Evolutionary conservation across 1,140 invertebrate genomes (phyloP).

Genomic region (Caerostris darwini): DNA sequence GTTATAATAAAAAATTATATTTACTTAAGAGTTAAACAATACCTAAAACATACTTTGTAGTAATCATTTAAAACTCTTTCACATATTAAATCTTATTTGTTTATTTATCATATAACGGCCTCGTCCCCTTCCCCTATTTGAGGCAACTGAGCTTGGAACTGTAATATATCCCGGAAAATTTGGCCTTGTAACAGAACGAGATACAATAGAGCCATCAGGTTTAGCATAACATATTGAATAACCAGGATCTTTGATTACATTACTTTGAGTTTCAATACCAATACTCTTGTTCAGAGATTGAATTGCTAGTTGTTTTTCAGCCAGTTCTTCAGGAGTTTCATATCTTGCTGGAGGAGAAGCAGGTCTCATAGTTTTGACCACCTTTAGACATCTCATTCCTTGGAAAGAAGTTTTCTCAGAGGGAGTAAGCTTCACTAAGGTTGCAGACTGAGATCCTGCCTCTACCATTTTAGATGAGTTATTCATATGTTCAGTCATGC

Average conservation of each 20-base stretch:
- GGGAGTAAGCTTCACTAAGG: constrained; percentile 55
- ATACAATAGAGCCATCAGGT: constrained; percentile 57
- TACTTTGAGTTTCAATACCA: constrained; percentile 26
- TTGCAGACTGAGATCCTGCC: not conserved
- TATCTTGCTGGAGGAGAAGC: constrained; percentile 23
- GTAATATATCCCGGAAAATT: not conserved
- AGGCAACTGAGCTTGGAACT: not conserved
- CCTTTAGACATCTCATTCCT: constrained; percentile 38
- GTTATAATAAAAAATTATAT: no score
- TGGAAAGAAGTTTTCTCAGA: not conserved
- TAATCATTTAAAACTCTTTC: not conserved
- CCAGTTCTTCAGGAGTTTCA: constrained; percentile 69
- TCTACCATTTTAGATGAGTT: not conserved
- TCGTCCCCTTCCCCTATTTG: not conserved
- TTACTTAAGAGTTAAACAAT: no score
- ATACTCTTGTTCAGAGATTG: constrained; percentile 70
- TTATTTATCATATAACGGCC: not conserved
- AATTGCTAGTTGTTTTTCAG: constrained; percentile 67
- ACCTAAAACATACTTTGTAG: no score
- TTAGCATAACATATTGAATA: constrained; percentile 72
- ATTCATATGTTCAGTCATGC: constrained; percentile 53
- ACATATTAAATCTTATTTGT: not conserved
- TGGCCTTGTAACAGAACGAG: constrained; percentile 39
- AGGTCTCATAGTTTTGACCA: constrained; percentile 17
- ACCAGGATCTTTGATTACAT: constrained; percentile 40